Conservation (phyloP, 2,113 vertebrate genomes). For the Peromyscus maniculatus region DNA sequence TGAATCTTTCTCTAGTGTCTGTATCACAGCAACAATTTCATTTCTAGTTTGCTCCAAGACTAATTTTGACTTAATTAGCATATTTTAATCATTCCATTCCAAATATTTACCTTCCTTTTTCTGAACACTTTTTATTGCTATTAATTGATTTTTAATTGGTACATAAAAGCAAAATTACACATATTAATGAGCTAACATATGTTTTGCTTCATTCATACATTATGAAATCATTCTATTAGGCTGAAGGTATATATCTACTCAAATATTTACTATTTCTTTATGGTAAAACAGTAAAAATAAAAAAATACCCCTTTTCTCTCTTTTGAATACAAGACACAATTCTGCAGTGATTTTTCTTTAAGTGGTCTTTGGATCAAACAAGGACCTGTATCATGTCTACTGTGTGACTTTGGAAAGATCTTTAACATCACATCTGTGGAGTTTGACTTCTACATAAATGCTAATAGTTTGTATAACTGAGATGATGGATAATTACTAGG, state of each 20-base stretch:
- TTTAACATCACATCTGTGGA: background rate
- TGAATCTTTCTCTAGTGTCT: background rate
- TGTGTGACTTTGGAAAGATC: constrained; percentile 12
- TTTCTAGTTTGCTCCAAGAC: background rate
- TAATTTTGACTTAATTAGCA: background rate
- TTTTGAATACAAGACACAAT: background rate
- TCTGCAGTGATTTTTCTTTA: background rate
- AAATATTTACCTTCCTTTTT: constrained; percentile 47
- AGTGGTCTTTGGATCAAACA: background rate
- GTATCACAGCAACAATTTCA: background rate
- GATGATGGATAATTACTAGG: background rate
- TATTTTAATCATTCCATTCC: background rate
- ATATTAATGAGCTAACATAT: background rate
- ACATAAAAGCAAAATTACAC: background rate
- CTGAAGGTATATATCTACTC: background rate
- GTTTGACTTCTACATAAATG: constrained; percentile 8
- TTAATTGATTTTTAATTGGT: background rate
- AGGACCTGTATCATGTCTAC: background rate
- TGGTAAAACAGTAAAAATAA: background rate
- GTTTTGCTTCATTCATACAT: background rate
- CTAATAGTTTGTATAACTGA: background rate
- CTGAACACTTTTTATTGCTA: background rate
- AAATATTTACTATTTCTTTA: background rate
- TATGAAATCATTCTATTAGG: background rate
- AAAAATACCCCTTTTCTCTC: background rate